Conservation (phyloP, 2,113 vertebrate species). For the Macaca mulatta region DNA sequence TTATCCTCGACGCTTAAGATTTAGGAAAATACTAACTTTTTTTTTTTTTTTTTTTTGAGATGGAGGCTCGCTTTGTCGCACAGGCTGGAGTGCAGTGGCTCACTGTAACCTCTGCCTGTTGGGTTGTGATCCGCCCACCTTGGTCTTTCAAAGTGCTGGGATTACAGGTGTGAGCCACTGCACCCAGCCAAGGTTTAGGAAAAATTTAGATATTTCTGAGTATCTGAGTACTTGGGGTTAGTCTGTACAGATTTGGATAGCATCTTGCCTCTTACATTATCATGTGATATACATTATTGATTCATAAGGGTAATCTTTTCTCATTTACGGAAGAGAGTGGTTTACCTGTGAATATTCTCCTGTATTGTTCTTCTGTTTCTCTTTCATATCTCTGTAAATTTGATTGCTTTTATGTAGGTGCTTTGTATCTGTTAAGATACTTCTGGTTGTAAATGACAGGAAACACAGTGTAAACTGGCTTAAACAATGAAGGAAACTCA, state of each 20-base stretch:
- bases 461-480: neutral
- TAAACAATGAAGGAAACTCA: neutral
- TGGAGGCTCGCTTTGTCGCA: too few relatives aligned
- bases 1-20: neutral
- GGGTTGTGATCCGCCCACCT: too few relatives aligned
- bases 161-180: too few relatives aligned
- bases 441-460: neutral
- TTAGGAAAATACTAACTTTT: too few relatives aligned
- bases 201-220: neutral
- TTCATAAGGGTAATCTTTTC: neutral
- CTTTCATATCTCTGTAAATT: neutral
- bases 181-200: neutral
- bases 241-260: neutral
- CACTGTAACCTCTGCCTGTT: too few relatives aligned
- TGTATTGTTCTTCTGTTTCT: neutral
- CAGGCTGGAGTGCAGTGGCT: too few relatives aligned
- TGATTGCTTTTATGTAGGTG: neutral
- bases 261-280: neutral
- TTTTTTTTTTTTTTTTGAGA: too few relatives aligned
- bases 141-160: too few relatives aligned
- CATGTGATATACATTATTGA: neutral
- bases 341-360: neutral
- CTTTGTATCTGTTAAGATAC: neutral
- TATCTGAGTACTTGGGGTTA: neutral
- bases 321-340: neutral